phyloP scores from a whole-genome alignment of 2,797 vertebrate species.

The Tangara arthus region DNA sequence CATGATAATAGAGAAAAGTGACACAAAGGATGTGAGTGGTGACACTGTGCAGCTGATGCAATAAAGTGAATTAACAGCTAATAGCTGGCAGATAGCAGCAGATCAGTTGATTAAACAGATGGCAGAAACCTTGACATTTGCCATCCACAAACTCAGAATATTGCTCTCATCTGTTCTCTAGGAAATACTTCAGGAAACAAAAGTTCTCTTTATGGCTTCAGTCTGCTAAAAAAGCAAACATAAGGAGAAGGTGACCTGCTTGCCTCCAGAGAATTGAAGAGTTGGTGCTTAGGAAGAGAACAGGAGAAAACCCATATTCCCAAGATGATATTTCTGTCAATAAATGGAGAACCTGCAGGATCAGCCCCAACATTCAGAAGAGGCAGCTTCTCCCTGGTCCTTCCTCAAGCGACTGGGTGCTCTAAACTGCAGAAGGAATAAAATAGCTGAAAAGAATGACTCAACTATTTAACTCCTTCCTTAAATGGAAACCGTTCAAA shows the following conservation, averaged over 20 bases:
- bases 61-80: conserved; percentile 22
- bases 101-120: background rate
- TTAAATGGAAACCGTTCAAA: conserved; percentile 60
- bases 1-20: background rate
- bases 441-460: conserved; percentile 23
- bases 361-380: background rate
- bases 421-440: background rate
- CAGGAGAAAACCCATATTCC: background rate
- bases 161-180: background rate
- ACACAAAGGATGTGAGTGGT: background rate
- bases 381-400: background rate
- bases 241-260: background rate
- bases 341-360: background rate
- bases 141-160: background rate
- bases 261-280: background rate
- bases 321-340: background rate
- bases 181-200: background rate
- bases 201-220: background rate
- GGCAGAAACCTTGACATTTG: background rate
- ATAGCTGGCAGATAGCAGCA: conserved; percentile 1
- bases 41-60: conserved; percentile 9
- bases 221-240: background rate
- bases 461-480: conserved; percentile 58
- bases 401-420: background rate
- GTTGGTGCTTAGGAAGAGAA: background rate